A percentile compares a stretch with the other conserved stretches of the same genome.
These are phyloP conservation scores for Eurystomus glaucurus DNA, from an alignment of 2,797 vertebrate genomes.

Conservation along the genomic window DNA sequence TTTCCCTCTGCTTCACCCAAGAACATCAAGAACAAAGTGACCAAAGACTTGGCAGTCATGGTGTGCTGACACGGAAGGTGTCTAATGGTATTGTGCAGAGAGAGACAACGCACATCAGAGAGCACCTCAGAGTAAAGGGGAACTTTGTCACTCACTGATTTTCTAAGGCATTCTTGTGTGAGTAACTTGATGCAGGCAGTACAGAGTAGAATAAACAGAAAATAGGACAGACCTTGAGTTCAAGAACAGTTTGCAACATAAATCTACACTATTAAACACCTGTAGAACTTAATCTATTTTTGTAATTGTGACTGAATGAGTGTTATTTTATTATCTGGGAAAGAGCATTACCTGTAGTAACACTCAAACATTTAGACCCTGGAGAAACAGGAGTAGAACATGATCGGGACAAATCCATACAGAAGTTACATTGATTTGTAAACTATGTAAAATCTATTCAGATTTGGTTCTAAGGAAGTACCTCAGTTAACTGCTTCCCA, in stretches of 20 bases:
- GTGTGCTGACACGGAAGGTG: neutral
- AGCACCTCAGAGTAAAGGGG: neutral
- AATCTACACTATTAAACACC: neutral
- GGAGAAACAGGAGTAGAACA: neutral
- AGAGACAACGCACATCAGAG: neutral
- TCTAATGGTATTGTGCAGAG: neutral
- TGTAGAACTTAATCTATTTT: neutral
- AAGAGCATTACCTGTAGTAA: neutral
- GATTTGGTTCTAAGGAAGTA: neutral
- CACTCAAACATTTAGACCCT: neutral
- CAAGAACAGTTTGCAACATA: neutral
- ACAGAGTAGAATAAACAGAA: neutral
- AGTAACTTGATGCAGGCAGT: neutral
- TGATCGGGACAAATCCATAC: neutral
- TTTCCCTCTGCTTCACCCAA: neutral
- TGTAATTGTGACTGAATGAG: neutral
- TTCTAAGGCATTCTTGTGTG: neutral
- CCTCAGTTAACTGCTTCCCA: neutral
- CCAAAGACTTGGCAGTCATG: neutral
- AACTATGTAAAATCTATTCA: rapidly evolving
- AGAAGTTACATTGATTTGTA: neutral
- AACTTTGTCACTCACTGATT: neutral
- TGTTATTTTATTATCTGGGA: neutral
- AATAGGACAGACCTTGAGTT: neutral
- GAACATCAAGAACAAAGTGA: neutral